Percentiles rank a stretch among this genome's conserved stretches.
Evolutionary conservation across 2,888 invertebrate species (phyloP).

Genomic region (Aspidiotus destructor): DNA sequence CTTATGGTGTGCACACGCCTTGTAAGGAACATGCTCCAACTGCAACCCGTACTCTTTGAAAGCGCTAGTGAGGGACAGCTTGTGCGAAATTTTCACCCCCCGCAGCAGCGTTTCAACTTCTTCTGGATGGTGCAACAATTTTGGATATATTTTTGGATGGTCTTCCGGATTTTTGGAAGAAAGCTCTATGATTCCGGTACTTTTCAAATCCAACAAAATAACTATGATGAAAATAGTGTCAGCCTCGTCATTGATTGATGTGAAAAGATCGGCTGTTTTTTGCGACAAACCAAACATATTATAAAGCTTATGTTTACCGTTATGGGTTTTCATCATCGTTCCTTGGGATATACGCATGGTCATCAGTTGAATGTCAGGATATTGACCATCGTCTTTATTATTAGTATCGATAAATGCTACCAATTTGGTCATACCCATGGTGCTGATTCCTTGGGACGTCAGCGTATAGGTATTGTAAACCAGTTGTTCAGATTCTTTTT

Average conservation of each 20-base stretch:
- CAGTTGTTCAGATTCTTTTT: slow-evolving; percentile 20
- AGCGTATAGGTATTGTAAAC: slow-evolving; percentile 18
- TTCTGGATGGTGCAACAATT: slow-evolving; percentile 15
- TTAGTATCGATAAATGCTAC: slow-evolving; percentile 54
- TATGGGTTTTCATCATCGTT: slow-evolving; percentile 16
- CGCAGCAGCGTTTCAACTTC: slow-evolving; percentile 39
- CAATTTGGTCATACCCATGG: slow-evolving; percentile 48
- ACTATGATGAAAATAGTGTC: slow-evolving; percentile 25
- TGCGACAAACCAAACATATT: slow-evolving; percentile 32
- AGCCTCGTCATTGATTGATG: slow-evolving; percentile 14
- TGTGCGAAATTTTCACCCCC: slow-evolving; percentile 36
- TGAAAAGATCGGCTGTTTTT: slow-evolving; percentile 24
- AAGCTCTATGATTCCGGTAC: slow-evolving; percentile 22
- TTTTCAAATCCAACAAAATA: slow-evolving; percentile 43
- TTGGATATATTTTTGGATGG: slow-evolving; percentile 16
- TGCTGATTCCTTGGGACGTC: slow-evolving; percentile 15
- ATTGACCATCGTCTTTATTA: not conserved
- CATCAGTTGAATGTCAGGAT: slow-evolving; percentile 28
- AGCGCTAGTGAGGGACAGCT: slow-evolving; percentile 36
- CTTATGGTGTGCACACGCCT: slow-evolving; percentile 35
- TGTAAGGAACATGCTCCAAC: slow-evolving; percentile 36
- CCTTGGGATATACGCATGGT: slow-evolving; percentile 17
- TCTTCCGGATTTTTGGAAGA: slow-evolving; percentile 14
- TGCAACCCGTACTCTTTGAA: slow-evolving; percentile 37
- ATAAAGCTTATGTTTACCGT: slow-evolving; percentile 17